phyloP scores from a whole-genome alignment of 2,888 invertebrate genomes.

The Drosophila barbarae region DNA sequence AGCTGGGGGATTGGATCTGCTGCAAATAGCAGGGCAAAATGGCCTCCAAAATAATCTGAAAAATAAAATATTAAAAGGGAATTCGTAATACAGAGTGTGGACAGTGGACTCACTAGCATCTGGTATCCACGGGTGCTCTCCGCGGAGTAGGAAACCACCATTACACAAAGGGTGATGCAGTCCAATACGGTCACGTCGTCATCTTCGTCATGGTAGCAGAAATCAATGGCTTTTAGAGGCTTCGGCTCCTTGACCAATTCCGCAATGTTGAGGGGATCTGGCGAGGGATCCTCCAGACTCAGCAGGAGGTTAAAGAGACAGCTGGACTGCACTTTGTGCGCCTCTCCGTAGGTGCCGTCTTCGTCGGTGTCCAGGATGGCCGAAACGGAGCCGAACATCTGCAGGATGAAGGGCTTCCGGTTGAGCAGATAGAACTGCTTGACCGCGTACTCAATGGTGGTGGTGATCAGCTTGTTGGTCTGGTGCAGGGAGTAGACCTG shows the following conservation, averaged over 20 bases:
- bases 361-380: constrained; percentile 96
- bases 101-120: constrained; percentile 86
- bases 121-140: constrained; percentile 95
- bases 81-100: neutral
- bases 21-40: constrained; percentile 97
- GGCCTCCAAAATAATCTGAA: constrained; percentile 95
- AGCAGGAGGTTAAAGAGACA: constrained; percentile 94
- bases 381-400: constrained; percentile 99
- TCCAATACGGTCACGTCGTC: constrained; percentile 98
- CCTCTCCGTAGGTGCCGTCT: constrained; percentile 92
- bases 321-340: constrained; percentile 94
- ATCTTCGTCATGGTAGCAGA: constrained; percentile 98
- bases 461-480: constrained; percentile 95
- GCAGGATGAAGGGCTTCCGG: constrained; percentile 97
- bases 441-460: constrained; percentile 98
- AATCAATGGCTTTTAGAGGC: constrained; percentile 96
- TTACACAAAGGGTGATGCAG: constrained; percentile 98
- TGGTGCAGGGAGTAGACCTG: constrained; percentile 99
- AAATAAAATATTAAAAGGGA: neutral
- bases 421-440: constrained; percentile 99
- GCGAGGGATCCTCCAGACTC: constrained; percentile 95
- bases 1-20: constrained; percentile 93
- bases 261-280: constrained; percentile 95
- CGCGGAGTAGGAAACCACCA: constrained; percentile 98
- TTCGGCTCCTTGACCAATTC: constrained; percentile 95